Percentiles rank a stretch among this genome's conserved stretches.
phyloP scores from a whole-genome alignment of 2,888 invertebrate genomes.

The Agriotes lineatus region DNA sequence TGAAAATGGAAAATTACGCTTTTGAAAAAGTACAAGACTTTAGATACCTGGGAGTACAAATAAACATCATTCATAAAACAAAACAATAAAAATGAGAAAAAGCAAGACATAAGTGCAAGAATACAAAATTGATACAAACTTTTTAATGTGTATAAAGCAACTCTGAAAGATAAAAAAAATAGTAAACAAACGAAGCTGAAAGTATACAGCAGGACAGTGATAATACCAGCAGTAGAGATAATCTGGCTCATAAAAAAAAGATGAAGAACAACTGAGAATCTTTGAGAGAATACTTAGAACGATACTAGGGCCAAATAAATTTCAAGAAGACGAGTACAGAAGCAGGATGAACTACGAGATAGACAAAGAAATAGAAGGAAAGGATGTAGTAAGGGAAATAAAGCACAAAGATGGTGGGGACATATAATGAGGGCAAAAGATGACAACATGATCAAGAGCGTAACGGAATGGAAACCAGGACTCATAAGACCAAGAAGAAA shows the following conservation, averaged over 20 bases:
- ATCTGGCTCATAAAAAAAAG: not conserved
- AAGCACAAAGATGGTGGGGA: not conserved
- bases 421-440: not conserved
- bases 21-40: not conserved
- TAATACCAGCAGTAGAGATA: no score
- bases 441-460: not conserved
- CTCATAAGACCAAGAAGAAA: not conserved
- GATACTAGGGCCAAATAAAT: not conserved
- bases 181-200: no score
- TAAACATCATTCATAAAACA: not conserved
- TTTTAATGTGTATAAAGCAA: not conserved
- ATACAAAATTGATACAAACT: not conserved
- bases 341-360: conserved; percentile 10
- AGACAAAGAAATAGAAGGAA: not conserved
- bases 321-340: conserved; percentile 9
- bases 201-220: no score
- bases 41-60: not conserved
- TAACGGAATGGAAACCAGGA: conserved; percentile 4
- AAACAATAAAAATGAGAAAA: conserved; percentile 7
- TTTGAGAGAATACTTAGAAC: not conserved
- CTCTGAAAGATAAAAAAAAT: not conserved
- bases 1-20: not conserved
- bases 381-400: conserved; percentile 11
- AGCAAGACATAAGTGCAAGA: not conserved
- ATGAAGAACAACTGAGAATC: not conserved